Conservation (phyloP, 2,888 invertebrate genomes). For the Drepanosiphum platanoidis region DNA sequence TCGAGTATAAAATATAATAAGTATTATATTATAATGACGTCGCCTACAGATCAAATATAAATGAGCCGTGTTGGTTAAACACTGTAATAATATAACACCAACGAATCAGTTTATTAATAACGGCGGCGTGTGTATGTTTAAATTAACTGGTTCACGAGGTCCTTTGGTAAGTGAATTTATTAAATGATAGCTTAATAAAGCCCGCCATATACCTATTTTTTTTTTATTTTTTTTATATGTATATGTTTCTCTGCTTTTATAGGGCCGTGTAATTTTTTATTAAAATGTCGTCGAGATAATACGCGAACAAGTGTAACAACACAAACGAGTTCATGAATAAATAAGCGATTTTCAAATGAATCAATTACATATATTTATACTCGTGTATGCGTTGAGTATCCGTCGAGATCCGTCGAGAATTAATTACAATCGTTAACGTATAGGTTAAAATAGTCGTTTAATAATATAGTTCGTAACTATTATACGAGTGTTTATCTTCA, state of each 20-base stretch:
- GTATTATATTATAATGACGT: not conserved
- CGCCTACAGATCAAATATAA: not conserved
- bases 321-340: not conserved
- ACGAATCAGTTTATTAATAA: constrained; percentile 4
- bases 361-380: too few relatives aligned
- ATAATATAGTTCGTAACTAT: too few relatives aligned
- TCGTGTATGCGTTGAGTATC: too few relatives aligned
- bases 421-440: too few relatives aligned
- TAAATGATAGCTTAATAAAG: constrained; percentile 1
- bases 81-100: constrained; percentile 1
- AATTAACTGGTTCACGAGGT: constrained; percentile 47
- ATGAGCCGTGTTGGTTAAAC: not conserved
- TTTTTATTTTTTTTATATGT: not conserved
- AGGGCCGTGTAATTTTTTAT: constrained; percentile 1
- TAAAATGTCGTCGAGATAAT: not conserved
- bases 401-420: too few relatives aligned
- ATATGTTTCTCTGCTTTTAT: not conserved
- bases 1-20: not conserved
- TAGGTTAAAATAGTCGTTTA: too few relatives aligned
- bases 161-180: constrained; percentile 35
- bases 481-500: too few relatives aligned
- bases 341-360: too few relatives aligned
- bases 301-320: not conserved
- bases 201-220: not conserved
- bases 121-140: constrained; percentile 4